Percentiles rank a stretch among this genome's conserved stretches.
These are phyloP conservation scores for Mormyrus lacerda DNA, from an alignment of 2,113 vertebrate genomes.

Conservation along the genomic window DNA sequence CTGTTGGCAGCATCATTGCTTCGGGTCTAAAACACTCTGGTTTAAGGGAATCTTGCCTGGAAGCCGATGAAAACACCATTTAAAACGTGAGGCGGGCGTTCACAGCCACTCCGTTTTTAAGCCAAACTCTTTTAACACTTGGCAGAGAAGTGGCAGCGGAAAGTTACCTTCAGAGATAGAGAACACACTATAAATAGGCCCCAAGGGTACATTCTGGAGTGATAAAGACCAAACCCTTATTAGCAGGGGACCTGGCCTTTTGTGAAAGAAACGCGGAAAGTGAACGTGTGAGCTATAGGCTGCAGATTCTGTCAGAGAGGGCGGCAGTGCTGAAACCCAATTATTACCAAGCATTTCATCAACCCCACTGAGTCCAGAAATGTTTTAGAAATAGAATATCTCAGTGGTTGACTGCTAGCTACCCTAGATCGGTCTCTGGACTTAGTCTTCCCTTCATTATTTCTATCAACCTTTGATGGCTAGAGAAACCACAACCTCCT, in stretches of 20 bases:
- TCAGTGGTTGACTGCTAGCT: constrained; percentile 39
- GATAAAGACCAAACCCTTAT: constrained; percentile 46
- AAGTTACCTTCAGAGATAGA: constrained; percentile 37
- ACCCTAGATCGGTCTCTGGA: background rate
- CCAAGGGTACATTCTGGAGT: constrained; percentile 42
- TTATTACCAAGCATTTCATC: constrained; percentile 52
- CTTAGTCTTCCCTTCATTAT: constrained; percentile 2
- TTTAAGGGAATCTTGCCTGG: constrained; percentile 40
- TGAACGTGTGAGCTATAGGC: constrained; percentile 35
- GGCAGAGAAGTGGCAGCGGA: constrained; percentile 46
- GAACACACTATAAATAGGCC: constrained; percentile 49
- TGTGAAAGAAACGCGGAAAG: constrained; percentile 7
- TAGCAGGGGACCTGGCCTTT: constrained; percentile 6
- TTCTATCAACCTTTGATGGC: constrained; percentile 20
- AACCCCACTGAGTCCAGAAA: constrained; percentile 18
- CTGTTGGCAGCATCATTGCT: constrained; percentile 44
- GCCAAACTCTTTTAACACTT: constrained; percentile 60
- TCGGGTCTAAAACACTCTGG: constrained; percentile 37
- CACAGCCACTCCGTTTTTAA: constrained; percentile 50
- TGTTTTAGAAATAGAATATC: constrained; percentile 55
- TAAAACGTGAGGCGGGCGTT: constrained; percentile 36
- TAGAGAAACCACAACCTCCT: background rate
- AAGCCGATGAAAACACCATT: constrained; percentile 53
- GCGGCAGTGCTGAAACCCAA: constrained; percentile 44
- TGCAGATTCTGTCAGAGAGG: constrained; percentile 24